phyloP scores from a whole-genome alignment of 2,113 vertebrate genomes.

The Campylomormyrus numenius region DNA sequence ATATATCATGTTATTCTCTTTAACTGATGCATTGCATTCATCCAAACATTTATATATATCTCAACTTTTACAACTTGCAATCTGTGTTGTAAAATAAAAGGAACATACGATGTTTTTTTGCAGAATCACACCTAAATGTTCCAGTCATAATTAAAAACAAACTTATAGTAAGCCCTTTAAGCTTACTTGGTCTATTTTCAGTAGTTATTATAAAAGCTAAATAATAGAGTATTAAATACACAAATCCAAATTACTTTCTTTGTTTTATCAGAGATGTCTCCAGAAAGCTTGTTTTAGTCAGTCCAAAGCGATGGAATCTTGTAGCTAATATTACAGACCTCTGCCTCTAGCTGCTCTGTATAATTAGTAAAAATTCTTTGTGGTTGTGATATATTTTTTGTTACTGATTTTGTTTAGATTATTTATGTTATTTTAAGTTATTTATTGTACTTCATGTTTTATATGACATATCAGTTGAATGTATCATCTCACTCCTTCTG shows the following conservation, averaged over 20 bases:
- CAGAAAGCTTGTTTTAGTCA: neutral
- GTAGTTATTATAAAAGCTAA: neutral
- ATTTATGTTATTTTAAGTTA: neutral
- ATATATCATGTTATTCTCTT: neutral
- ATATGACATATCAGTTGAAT: neutral
- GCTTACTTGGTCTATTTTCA: neutral
- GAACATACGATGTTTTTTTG: neutral
- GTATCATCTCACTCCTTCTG: neutral
- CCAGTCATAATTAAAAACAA: neutral
- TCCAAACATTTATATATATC: neutral
- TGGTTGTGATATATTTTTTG: neutral
- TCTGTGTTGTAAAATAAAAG: neutral
- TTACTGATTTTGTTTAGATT: neutral
- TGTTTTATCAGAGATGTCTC: neutral
- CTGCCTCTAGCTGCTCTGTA: neutral
- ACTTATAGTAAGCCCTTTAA: neutral
- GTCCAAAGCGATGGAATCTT: neutral
- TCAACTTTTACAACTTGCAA: neutral
- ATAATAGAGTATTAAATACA: neutral
- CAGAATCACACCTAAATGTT: neutral
- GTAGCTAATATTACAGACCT: neutral
- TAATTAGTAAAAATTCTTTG: neutral
- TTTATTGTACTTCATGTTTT: neutral
- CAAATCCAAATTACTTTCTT: neutral
- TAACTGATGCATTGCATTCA: neutral